Evolutionary conservation across 2,113 vertebrate species (phyloP), one percentile per base, ranked within the genome.

Genomic region (Petromus typicus): DNA sequence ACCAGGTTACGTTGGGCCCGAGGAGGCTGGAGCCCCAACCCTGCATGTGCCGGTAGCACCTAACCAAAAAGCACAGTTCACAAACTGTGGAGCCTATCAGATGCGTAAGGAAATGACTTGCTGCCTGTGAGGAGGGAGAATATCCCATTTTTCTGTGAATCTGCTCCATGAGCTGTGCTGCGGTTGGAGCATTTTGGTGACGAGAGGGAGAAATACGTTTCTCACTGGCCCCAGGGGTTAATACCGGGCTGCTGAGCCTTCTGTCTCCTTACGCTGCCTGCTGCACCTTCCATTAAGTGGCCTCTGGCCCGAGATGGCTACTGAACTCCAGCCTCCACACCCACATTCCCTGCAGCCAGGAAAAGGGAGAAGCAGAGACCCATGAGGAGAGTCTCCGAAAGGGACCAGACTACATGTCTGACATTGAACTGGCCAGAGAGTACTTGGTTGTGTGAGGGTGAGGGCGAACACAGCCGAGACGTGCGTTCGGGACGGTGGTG

Each of bases 51-150:
- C 13, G 63, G 32, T 40, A 37, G 9, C 18, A 13, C 5, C 32
- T 89, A 11, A 63, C 78, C 48, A 63, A 63, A 43, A 40, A 76
- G 18, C 22, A 37, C 45, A 40, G 67, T 59, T 76, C 7, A 64
- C 18, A 5, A 7, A 9, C 48, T 54, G 63, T 57, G 45, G 66
- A 17, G 32, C 54, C 13, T 16, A 7, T 40, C 69, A 76, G 23
- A 75, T 81, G 45, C 89, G 86, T 87, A 48, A 85, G 64, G 48
- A 92, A 59, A 43, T 48, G 73, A 34, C 37, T 87, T 93, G n/a
- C n/a, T 84, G 78, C 54, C 22, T 75, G 86, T 89, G 59, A 57
- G 22, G 63, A 93, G 79, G 84, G n/a, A 76, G 32, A 48, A 51
- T n/a, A 43, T 88, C n/a, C 6, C 5, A 0, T 71, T 64, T 93